Percentiles rank a stretch among this genome's conserved stretches.
These are phyloP conservation scores for Mobula birostris DNA, from an alignment of 2,113 vertebrate species.

Conservation along the genomic window DNA sequence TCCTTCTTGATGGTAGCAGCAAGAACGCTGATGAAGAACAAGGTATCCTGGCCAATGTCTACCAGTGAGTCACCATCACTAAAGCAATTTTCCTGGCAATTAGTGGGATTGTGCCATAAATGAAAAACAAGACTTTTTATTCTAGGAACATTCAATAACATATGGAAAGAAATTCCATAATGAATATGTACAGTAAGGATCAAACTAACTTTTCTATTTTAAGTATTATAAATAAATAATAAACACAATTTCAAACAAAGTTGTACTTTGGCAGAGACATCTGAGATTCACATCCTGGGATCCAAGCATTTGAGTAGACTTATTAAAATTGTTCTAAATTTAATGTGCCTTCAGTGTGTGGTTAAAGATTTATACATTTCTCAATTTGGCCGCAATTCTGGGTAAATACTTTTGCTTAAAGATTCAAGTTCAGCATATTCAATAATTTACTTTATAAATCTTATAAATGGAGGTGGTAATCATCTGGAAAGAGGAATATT, in stretches of 20 bases:
- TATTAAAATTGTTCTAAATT: slow-evolving; percentile 5
- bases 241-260: background rate
- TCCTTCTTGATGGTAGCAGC: too few relatives aligned
- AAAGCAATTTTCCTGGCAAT: background rate
- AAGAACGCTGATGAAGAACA: background rate
- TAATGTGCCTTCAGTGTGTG: background rate
- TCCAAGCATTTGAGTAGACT: background rate
- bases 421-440: background rate
- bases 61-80: background rate
- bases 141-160: background rate
- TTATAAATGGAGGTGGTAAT: slow-evolving; percentile 13
- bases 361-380: slow-evolving; percentile 12
- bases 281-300: background rate
- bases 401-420: slow-evolving; percentile 2
- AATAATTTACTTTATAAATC: slow-evolving; percentile 23
- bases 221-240: slow-evolving; percentile 15
- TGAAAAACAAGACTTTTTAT: background rate
- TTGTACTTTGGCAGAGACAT: background rate
- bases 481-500: slow-evolving; percentile 15
- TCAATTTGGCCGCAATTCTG: slow-evolving; percentile 18
- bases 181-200: background rate
- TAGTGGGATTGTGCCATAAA: background rate
- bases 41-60: background rate
- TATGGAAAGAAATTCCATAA: background rate
- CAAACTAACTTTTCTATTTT: background rate